These are phyloP conservation scores for Scaptomyza caliginosa DNA, from an alignment of 2,888 invertebrate species.

Conservation along the genomic window DNA sequence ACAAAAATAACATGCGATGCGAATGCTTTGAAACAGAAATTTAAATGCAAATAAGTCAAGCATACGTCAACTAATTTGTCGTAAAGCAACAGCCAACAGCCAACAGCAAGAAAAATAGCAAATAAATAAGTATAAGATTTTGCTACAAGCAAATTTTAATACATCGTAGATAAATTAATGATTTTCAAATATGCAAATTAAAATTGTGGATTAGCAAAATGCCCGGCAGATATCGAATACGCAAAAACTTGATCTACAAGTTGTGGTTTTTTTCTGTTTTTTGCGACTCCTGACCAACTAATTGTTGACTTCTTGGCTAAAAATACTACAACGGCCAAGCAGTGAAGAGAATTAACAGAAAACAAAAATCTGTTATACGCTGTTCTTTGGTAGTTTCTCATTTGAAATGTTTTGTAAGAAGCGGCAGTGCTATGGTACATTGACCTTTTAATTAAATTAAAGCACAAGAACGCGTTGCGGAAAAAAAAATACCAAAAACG, in stretches of 20 bases:
- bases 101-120: conserved; percentile 9
- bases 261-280: conserved; percentile 16
- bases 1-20: conserved; percentile 24
- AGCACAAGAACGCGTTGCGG: conserved; percentile 44
- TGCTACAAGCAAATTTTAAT: conserved; percentile 51
- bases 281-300: conserved; percentile 48
- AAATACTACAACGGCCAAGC: conserved; percentile 7
- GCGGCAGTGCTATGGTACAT: conserved; percentile 37
- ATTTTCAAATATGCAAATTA: conserved; percentile 68
- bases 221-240: conserved; percentile 36
- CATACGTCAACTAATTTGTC: conserved; percentile 44
- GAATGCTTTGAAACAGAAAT: conserved; percentile 32
- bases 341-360: conserved; percentile 2
- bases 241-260: conserved; percentile 53
- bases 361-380: conserved; percentile 22
- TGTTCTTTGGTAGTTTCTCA: conserved; percentile 1
- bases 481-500: conserved; percentile 57
- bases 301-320: conserved; percentile 40
- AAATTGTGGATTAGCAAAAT: conserved; percentile 34
- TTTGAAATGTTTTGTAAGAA: conserved; percentile 23
- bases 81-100: conserved; percentile 16
- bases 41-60: conserved; percentile 55
- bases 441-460: conserved; percentile 71
- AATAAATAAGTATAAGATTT: conserved; percentile 50
- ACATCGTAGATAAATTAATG: conserved; percentile 60